These are phyloP conservation scores for Iphiclides podalirius DNA, from an alignment of 2,888 invertebrate genomes.

Conservation along the genomic window DNA sequence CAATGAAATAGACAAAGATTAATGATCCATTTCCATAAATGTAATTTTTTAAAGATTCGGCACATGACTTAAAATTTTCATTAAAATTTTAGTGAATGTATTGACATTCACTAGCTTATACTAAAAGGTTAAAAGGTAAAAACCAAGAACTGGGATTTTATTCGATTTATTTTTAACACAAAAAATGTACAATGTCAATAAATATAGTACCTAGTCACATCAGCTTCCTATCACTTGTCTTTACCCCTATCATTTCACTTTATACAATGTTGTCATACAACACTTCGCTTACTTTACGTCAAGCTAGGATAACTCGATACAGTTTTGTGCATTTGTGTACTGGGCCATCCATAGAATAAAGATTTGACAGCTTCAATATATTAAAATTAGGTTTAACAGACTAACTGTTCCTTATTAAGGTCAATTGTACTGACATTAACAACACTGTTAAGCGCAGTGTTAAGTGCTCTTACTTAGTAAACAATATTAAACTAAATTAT, in stretches of 20 bases:
- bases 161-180: constrained; percentile 75
- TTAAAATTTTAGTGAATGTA: no score
- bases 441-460: no score
- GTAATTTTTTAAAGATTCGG: no score
- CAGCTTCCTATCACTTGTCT: constrained; percentile 62
- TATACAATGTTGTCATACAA: constrained; percentile 71
- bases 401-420: constrained; percentile 3
- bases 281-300: constrained; percentile 34
- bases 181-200: constrained; percentile 78
- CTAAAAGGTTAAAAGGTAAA: no score
- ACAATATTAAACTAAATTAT: background rate
- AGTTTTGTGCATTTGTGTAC: constrained; percentile 41
- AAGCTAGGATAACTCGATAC: constrained; percentile 23
- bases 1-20: no score
- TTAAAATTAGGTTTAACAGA: no score
- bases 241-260: constrained; percentile 59
- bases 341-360: constrained; percentile 38
- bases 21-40: no score
- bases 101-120: no score
- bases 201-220: constrained; percentile 70
- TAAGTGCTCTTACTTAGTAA: no score
- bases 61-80: no score
- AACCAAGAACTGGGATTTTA: no score
- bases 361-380: constrained; percentile 2
- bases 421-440: background rate